Conservation (phyloP, 2,113 vertebrate species). For the Notarius quadriscutis region DNA sequence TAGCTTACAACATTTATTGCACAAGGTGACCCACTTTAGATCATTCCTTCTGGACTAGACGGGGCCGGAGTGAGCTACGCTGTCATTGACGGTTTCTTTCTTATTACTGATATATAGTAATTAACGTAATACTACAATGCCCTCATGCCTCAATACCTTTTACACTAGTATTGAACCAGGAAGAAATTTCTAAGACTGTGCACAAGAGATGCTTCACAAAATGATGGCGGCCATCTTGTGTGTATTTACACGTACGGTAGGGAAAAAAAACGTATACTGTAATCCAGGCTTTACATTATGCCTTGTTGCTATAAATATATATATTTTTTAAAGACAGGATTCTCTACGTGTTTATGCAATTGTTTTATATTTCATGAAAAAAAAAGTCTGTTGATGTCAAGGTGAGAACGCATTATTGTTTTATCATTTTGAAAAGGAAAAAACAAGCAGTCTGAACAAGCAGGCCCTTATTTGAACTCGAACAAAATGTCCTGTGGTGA, state of each 20-base stretch:
- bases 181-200: neutral
- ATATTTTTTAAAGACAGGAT: neutral
- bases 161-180: neutral
- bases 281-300: neutral
- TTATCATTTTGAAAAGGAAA: neutral
- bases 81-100: too few relatives aligned
- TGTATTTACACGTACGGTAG: too few relatives aligned
- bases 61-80: too few relatives aligned
- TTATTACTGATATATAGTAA: neutral
- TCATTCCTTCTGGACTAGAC: too few relatives aligned
- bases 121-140: neutral
- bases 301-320: neutral
- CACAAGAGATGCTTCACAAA: neutral
- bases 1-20: too few relatives aligned
- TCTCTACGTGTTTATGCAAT: neutral
- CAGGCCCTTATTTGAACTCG: neutral
- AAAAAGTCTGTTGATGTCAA: neutral
- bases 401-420: neutral
- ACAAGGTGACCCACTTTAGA: too few relatives aligned
- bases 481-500: neutral
- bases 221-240: too few relatives aligned
- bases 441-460: neutral
- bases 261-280: too few relatives aligned
- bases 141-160: neutral
- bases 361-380: neutral